Base-by-base conservation (phyloP, 2,888 invertebrate genomes). In the Zonitis immaculata region DNA sequence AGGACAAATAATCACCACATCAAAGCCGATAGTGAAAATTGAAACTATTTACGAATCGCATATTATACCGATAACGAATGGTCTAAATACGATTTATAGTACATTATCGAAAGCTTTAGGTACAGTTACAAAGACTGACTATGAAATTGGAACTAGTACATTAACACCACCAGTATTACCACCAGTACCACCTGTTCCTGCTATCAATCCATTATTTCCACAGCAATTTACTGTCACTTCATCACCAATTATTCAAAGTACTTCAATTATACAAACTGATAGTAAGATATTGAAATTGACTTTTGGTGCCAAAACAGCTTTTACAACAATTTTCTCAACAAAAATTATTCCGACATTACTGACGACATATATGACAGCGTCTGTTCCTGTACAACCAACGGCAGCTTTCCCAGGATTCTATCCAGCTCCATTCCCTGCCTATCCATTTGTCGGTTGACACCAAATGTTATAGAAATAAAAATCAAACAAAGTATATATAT, bases 291-390 rank as follows among this genome's bases (percentile, higher is more conserved):
- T 93, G 57, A 91, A 92, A 74, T 77, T 93, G 61, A 92, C 91
- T 9, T 93, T 93, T 71, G 92, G 93, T n/a, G 92, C 93, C 27
- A 91, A 90, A 74, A 92, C 92, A 0, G 86, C 91, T 0, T 89
- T 88, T 71, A 93, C 93, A 6, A 93, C 92, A 1, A 79, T 94
- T 53, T 91, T 85, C 73, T 88, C 89, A 2, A 91, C 92, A 32
- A 86, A 83, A 66, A 85, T 93, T 42, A 85, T 92, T 39, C 91
- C 92, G 6, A 91, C 91, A 1, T 80, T 87, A 47, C 73, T 92
- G 55, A 92, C 93, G n/a, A 87, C 89, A 12, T 89, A 88, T 70
- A 81, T 92, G 58, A 92, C 92, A 6, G 87, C 87, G 12, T 54
- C 54, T 28, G 78, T 92, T 25, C 83, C 89, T 2, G 80, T 90